Conservation (phyloP, 1,140 invertebrate species). For the Drosophila subpulchrella region DNA sequence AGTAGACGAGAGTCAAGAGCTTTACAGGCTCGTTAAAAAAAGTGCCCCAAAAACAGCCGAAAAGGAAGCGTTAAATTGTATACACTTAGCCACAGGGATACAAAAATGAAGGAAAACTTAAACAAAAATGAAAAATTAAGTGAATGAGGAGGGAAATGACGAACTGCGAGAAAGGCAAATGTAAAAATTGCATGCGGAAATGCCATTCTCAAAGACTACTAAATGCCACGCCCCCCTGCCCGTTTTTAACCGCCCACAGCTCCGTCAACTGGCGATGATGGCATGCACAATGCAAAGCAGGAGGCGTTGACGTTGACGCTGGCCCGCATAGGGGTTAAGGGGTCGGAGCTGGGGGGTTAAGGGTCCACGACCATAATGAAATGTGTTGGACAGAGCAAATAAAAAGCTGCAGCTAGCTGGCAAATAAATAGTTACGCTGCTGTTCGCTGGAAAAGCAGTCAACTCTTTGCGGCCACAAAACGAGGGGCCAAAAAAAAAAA, state of each 20-base stretch:
- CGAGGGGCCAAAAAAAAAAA: conserved; percentile 43
- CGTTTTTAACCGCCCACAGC: not conserved
- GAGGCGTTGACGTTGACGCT: conserved; percentile 42
- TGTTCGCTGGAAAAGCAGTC: conserved; percentile 67
- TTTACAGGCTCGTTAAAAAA: conserved; percentile 57
- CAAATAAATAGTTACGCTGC: conserved; percentile 76
- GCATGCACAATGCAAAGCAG: conserved; percentile 69
- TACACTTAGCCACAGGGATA: conserved; percentile 70
- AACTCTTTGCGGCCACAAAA: conserved; percentile 73
- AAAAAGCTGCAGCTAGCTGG: conserved; percentile 62
- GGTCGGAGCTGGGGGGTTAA: not conserved
- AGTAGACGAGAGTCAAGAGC: conserved; percentile 4
- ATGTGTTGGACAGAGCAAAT: conserved; percentile 76
- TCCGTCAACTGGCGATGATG: conserved; percentile 15
- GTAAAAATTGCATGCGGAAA: conserved; percentile 82
- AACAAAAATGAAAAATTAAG: conserved; percentile 20
- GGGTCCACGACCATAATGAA: conserved; percentile 62
- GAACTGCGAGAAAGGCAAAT: conserved; percentile 48
- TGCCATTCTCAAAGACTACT: conserved; percentile 77
- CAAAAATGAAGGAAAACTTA: conserved; percentile 11
- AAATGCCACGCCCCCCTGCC: conserved; percentile 51
- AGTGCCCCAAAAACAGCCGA: conserved; percentile 2
- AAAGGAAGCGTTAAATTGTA: conserved; percentile 77
- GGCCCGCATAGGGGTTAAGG: conserved; percentile 5
- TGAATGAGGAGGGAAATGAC: conserved; percentile 55